These are phyloP conservation scores for Dendronephthya gigantea DNA, from an alignment of 64 coral and sea anemone species.

Conservation along the genomic window DNA sequence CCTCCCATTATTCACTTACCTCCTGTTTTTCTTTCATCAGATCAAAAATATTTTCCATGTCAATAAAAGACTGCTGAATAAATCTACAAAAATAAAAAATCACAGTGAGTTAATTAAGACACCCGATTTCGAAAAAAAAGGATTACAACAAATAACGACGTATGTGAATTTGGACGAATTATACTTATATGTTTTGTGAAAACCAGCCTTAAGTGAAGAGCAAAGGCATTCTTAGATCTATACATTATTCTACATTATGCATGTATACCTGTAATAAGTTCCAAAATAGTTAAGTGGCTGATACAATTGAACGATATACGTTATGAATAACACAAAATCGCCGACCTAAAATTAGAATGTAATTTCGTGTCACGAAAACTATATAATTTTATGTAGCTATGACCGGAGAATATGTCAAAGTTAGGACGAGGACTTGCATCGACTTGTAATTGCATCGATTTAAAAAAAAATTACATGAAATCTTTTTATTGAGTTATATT, in stretches of 20 bases:
- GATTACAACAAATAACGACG: too few relatives aligned
- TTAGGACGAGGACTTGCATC: too few relatives aligned
- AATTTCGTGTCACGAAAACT: background rate
- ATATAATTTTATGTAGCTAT: background rate
- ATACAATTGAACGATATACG: constrained; percentile 75
- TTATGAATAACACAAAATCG: constrained; percentile 85
- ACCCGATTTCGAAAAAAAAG: background rate
- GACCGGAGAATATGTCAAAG: background rate
- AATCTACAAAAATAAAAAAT: constrained; percentile 39
- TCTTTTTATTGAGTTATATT: background rate
- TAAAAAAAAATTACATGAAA: background rate
- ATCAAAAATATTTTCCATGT: constrained; percentile 99
- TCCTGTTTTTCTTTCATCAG: constrained; percentile 67
- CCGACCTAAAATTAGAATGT: constrained; percentile 46
- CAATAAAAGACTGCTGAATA: constrained; percentile 91
- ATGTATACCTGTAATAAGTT: constrained; percentile 85
- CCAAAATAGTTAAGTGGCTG: constrained; percentile 92
- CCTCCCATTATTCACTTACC: constrained; percentile 29
- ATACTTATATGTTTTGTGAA: too few relatives aligned
- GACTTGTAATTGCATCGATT: background rate
- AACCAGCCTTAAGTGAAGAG: too few relatives aligned
- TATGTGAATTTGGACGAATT: too few relatives aligned
- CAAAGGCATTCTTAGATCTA: too few relatives aligned
- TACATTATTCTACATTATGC: too few relatives aligned
- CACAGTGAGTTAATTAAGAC: background rate